These are phyloP conservation scores for Aporrectodea caliginosa DNA, from an alignment of 1,140 invertebrate species.

Conservation along the genomic window DNA sequence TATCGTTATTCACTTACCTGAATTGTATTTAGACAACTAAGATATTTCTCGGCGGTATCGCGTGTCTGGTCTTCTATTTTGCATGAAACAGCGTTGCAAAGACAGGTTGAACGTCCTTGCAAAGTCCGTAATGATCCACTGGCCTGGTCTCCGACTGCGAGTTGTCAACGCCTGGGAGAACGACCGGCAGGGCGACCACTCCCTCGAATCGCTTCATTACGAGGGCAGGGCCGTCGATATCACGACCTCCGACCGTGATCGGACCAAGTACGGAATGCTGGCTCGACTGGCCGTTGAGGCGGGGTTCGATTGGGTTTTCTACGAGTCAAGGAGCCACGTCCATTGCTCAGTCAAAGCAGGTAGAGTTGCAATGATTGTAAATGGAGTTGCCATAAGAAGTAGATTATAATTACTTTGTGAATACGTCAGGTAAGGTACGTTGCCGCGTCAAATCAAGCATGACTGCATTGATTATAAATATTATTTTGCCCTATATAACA, in stretches of 20 bases:
- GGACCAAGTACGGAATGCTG: conserved; percentile 89
- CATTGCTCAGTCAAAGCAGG: conserved; percentile 97
- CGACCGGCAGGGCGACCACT: conserved; percentile 72
- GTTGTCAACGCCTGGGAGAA: conserved; percentile 95
- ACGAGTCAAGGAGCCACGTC: conserved; percentile 87
- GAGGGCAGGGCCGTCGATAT: conserved; percentile 93
- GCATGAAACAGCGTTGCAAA: conserved; percentile 89
- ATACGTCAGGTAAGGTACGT: no score
- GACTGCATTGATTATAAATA: no score
- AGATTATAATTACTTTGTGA: no score
- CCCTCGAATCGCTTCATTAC: conserved; percentile 80
- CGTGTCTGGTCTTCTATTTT: no score
- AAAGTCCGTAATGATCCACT: conserved; percentile 95
- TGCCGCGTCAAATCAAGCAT: no score
- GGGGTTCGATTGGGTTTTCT: conserved; percentile 98
- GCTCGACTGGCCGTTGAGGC: conserved; percentile 92
- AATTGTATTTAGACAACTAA: no score
- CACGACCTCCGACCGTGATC: conserved; percentile 86
- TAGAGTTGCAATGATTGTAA: no score
- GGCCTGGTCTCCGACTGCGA: conserved; percentile 82
- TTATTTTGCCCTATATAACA: no score
- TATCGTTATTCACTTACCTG: no score
- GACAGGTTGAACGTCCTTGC: conserved; percentile 91
- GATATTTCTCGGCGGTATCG: no score
- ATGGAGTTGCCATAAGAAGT: no score